These are phyloP conservation scores for Myotis daubentonii DNA, from an alignment of 2,797 vertebrate species.

Conservation along the genomic window DNA sequence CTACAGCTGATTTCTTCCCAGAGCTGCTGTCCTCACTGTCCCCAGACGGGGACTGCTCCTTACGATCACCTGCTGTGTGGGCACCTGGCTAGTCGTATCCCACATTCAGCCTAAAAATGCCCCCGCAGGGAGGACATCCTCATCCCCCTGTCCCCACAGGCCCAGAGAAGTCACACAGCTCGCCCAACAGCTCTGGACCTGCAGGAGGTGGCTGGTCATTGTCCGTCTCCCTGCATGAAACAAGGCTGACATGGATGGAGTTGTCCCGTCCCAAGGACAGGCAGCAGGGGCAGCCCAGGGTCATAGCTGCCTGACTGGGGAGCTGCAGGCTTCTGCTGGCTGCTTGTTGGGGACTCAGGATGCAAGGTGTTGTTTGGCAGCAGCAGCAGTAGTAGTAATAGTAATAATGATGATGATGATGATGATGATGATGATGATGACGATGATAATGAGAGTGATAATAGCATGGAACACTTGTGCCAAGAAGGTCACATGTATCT, in stretches of 20 bases:
- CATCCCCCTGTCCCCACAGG: accelerated
- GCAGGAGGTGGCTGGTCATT: not conserved
- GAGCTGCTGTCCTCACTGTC: not conserved
- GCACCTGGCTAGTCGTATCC: not conserved
- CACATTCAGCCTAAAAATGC: not conserved
- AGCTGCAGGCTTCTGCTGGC: not conserved
- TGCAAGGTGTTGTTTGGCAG: not conserved
- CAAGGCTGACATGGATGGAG: not conserved
- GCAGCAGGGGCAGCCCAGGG: not conserved
- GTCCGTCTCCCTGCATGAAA: not conserved
- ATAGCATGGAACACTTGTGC: too few relatives aligned
- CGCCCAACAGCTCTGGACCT: not conserved
- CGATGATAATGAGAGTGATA: not conserved
- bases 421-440: not conserved
- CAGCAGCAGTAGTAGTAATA: too few relatives aligned
- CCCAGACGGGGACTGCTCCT: not conserved
- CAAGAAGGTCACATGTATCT: not conserved
- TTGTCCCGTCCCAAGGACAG: accelerated
- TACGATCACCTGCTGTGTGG: not conserved
- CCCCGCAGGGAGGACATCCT: accelerated
- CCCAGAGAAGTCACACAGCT: not conserved
- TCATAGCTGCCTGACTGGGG: not conserved
- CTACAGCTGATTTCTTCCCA: not conserved
- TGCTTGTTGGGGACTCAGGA: not conserved
- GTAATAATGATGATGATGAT: not conserved